Evolutionary conservation across 2,797 vertebrate genomes (phyloP), one percentile per base, ranked within the genome.

Genomic region (Octomys mimax): DNA sequence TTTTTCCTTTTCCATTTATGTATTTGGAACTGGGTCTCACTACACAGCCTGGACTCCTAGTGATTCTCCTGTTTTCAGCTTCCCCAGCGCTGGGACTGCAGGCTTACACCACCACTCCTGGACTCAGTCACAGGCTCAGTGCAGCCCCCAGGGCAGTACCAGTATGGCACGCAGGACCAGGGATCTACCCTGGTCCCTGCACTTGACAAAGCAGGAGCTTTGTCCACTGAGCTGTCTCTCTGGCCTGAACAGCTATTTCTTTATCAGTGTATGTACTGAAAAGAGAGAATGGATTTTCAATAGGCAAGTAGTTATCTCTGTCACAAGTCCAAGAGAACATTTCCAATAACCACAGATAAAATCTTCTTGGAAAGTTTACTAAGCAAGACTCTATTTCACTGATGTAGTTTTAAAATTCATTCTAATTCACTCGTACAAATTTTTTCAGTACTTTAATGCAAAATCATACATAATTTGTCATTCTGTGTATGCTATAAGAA

Each of bases 391-490:
- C 36, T 5, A 70, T 31, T 84, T 66, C 5, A 84, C 49, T 68
- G 82, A 62, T 79, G 79, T 13, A 59, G 39, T 89, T 87, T 14
- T 77, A 86, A 95, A 87, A 31, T 78, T 87, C 0, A 61, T 91
- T 88, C 4, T 46, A 94, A 80, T 0, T 28, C n/a, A 36, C 21
- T 82, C 14, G 78, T 78, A 59, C 24, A 81, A 49, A 54, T 77
- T 94, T 89, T 92, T 89, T 64, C 10, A 46, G 66, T 81, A 66
- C 90, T 94, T 92, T 64, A 94, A 66, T 81, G 10, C 1, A 87
- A 86, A 94, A 94, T 97, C 91, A 93, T 39, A 64, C 1, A 81
- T 73, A 94, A 95, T 94, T 33, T 91, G 61, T 82, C 61, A 81
- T 95, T 96, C 36, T 96, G 26, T 89, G 57, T 68, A 73, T 39